Percentiles rank a stretch among this genome's conserved stretches.
Conservation (phyloP, 53 echinoderm and acorn worm genomes). For the Patiria pectinifera region DNA sequence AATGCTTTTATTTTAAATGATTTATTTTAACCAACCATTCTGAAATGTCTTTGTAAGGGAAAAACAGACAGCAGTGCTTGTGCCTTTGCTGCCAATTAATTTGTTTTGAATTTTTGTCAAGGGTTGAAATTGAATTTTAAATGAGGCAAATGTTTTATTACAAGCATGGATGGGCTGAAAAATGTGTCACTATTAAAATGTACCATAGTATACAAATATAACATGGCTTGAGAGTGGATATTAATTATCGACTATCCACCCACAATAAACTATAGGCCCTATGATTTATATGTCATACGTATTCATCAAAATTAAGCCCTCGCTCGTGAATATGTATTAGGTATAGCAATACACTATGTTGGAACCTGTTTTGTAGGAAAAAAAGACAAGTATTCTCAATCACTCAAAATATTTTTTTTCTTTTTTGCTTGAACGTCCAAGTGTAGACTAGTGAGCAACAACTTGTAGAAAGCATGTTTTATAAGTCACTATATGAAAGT, state of each 20-base stretch:
- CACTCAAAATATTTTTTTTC: neutral
- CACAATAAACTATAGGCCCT: no score
- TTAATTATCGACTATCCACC: no score
- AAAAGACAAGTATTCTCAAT: neutral
- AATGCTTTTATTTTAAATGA: neutral
- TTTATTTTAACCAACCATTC: neutral
- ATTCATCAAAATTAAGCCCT: no score
- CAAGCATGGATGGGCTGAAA: neutral
- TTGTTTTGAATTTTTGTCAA: neutral
- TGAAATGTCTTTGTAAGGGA: neutral
- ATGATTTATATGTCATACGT: no score
- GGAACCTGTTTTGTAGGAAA: neutral
- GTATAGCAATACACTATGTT: neutral
- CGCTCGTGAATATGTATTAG: neutral
- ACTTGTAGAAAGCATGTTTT: conserved; percentile 43
- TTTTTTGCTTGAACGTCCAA: no score
- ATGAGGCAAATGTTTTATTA: neutral
- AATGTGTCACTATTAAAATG: neutral
- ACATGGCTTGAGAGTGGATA: no score
- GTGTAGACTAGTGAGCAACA: neutral
- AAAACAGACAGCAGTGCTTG: neutral
- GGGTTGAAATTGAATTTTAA: neutral
- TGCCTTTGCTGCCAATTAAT: neutral
- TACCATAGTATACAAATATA: no score
- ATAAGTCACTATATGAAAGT: conserved; percentile 39